Conservation (phyloP, 1,140 invertebrate species). For the Anoplophora glabripennis region DNA sequence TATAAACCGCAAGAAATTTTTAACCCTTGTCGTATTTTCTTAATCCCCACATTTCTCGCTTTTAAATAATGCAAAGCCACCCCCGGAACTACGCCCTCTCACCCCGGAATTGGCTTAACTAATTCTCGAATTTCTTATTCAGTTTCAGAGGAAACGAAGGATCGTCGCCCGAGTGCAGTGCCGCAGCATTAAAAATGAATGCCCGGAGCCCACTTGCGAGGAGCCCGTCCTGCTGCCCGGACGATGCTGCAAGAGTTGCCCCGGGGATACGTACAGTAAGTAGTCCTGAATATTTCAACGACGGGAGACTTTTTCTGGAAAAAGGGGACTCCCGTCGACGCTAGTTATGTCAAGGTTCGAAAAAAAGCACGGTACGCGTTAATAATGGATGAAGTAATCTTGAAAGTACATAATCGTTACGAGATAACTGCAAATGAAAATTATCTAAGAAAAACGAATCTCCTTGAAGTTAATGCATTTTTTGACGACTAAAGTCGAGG, state of each 20-base stretch:
- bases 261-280: slow-evolving; percentile 72
- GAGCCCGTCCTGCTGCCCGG: slow-evolving; percentile 81
- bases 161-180: slow-evolving; percentile 83
- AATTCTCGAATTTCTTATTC: slow-evolving; percentile 27
- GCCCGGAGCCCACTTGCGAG: slow-evolving; percentile 79
- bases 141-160: slow-evolving; percentile 86
- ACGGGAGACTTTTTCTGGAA: too few species aligned
- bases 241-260: slow-evolving; percentile 86
- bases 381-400: too few species aligned
- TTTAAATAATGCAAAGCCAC: neutral
- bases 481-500: too few species aligned
- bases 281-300: slow-evolving; percentile 44
- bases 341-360: too few species aligned
- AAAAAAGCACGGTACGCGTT: too few species aligned
- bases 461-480: too few species aligned
- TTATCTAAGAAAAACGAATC: too few species aligned
- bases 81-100: neutral
- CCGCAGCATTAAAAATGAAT: slow-evolving; percentile 86
- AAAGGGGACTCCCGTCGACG: too few species aligned
- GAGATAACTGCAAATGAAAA: too few species aligned
- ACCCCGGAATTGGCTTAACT: neutral
- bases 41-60: neutral
- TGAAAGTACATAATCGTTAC: too few species aligned
- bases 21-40: too few species aligned
- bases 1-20: too few species aligned